Percentiles rank a stretch among this genome's conserved stretches.
phyloP scores from a whole-genome alignment of 2,888 invertebrate genomes.

The Netelia virgata region DNA sequence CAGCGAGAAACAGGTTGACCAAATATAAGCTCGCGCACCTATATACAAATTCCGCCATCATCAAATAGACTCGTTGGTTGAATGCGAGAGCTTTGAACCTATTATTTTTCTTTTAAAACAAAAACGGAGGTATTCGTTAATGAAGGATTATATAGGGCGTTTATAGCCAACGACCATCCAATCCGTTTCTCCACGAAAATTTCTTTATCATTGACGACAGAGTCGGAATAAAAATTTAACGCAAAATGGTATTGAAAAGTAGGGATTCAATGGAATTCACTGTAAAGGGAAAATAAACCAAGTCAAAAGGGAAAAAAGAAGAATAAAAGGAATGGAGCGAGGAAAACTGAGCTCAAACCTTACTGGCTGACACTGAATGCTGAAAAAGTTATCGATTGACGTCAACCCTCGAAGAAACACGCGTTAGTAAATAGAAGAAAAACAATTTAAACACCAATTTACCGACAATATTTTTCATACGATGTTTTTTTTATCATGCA shows the following conservation, averaged over 20 bases:
- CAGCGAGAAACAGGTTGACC: slow-evolving; percentile 20
- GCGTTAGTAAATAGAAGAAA: background rate
- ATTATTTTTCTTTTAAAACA: background rate
- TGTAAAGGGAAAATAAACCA: background rate
- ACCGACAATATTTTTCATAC: too few species aligned
- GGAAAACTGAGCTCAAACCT: too few species aligned
- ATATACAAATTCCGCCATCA: slow-evolving; percentile 34
- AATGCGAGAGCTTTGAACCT: slow-evolving; percentile 18
- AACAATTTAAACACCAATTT: background rate
- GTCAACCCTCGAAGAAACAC: background rate
- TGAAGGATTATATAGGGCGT: background rate
- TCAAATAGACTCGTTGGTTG: slow-evolving; percentile 28
- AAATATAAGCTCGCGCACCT: slow-evolving; percentile 30
- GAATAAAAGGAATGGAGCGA: background rate
- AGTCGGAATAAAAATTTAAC: background rate
- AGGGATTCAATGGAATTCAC: background rate
- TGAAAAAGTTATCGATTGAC: too few species aligned
- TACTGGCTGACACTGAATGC: too few species aligned
- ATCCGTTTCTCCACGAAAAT: background rate
- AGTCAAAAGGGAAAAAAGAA: background rate
- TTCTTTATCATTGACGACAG: background rate
- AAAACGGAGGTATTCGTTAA: slow-evolving; percentile 29
- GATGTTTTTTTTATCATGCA: too few species aligned
- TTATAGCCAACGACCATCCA: background rate
- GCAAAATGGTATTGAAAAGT: background rate